A percentile compares a stretch with the other conserved stretches of the same genome.
Evolutionary conservation across 2,797 vertebrate species (phyloP).

Genomic region (Zonotrichia albicollis): DNA sequence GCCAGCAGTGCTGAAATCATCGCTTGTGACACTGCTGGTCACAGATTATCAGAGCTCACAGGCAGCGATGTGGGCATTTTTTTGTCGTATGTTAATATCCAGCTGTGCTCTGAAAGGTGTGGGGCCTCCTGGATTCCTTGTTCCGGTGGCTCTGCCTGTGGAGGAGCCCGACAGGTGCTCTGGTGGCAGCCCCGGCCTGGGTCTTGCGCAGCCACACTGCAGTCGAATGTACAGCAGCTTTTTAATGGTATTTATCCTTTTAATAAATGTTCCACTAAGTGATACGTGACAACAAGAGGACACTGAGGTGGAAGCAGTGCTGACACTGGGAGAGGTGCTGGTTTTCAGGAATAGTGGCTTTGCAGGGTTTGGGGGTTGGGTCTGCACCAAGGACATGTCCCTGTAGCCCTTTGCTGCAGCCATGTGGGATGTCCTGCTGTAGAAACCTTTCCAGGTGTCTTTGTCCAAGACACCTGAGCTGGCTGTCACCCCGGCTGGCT

Average conservation of each 20-base stretch:
- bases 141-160: background rate
- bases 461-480: background rate
- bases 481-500: fast-evolving
- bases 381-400: background rate
- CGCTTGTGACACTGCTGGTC: constrained; percentile 51
- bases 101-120: background rate
- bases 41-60: background rate
- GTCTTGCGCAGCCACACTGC: fast-evolving
- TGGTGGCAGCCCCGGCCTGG: background rate
- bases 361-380: background rate
- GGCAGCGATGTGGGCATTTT: background rate
- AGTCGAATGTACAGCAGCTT: background rate
- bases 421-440: fast-evolving
- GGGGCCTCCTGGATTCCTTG: background rate
- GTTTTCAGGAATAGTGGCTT: fast-evolving
- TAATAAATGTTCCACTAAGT: background rate
- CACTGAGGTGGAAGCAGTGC: background rate
- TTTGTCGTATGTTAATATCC: background rate
- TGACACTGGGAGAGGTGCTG: background rate
- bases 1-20: constrained; percentile 29
- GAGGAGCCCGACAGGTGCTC: background rate
- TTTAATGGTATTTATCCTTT: background rate
- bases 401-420: background rate
- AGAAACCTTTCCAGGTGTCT: background rate
- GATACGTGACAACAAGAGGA: background rate